Conservation (phyloP, 2,113 vertebrate species). For the Octodon degus region DNA sequence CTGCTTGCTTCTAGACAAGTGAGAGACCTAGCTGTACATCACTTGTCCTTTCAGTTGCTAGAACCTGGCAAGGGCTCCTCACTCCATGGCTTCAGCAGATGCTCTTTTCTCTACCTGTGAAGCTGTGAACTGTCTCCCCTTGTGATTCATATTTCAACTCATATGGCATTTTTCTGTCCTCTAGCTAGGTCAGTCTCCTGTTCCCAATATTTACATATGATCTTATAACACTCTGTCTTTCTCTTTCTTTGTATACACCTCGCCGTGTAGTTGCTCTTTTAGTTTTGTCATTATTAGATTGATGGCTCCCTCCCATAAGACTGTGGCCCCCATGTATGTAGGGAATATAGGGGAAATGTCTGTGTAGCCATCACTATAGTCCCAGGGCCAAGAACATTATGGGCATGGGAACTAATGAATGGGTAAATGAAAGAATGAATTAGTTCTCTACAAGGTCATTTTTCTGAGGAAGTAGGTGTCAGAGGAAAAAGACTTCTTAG, state of each 20-base stretch:
- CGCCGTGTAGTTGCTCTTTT: neutral
- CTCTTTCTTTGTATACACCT: neutral
- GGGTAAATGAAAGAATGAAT: neutral
- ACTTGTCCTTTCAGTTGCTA: neutral
- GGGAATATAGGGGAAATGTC: neutral
- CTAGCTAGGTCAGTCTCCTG: neutral
- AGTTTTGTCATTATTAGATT: neutral
- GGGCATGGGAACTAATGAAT: neutral
- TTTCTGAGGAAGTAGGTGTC: neutral
- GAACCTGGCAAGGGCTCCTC: neutral
- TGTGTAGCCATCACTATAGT: neutral
- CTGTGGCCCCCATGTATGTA: neutral
- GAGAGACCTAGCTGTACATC: neutral
- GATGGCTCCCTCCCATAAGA: neutral
- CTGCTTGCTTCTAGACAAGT: neutral
- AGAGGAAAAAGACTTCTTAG: slow-evolving; percentile 23
- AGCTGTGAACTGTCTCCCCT: neutral
- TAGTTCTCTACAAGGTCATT: neutral
- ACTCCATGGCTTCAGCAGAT: neutral
- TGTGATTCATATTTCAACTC: slow-evolving; percentile 1
- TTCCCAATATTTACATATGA: neutral
- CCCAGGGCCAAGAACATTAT: neutral
- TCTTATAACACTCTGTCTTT: neutral
- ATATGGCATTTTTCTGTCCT: neutral
- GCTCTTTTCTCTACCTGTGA: neutral